Percentiles rank a stretch among this genome's conserved stretches.
Conservation (phyloP, 2,888 invertebrate genomes). For the Agrypnus murinus region DNA sequence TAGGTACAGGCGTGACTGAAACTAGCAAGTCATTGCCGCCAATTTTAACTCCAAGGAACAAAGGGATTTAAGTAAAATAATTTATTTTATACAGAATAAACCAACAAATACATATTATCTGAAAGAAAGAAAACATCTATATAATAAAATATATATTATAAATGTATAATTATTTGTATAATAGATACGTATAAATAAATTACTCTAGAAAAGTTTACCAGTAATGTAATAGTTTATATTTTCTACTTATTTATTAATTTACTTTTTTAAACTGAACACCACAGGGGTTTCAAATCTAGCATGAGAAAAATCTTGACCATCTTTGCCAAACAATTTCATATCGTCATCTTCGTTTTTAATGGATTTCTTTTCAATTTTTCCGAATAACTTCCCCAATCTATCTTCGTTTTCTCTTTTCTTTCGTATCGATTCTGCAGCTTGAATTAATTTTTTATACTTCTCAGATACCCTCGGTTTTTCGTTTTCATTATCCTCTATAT, state of each 20-base stretch:
- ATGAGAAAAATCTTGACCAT: conserved; percentile 44
- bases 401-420: conserved; percentile 62
- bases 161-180: conserved; percentile 21
- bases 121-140: conserved; percentile 1
- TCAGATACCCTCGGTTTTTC: conserved; percentile 50
- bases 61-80: conserved; percentile 16
- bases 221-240: conserved; percentile 1
- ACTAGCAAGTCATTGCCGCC: conserved; percentile 55
- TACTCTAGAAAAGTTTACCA: background rate
- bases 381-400: conserved; percentile 62
- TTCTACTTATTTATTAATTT: too few relatives aligned
- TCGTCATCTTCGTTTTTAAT: conserved; percentile 35
- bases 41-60: conserved; percentile 39
- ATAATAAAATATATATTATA: conserved; percentile 23
- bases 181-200: background rate
- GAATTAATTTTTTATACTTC: conserved; percentile 62
- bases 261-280: conserved; percentile 59
- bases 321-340: conserved; percentile 18
- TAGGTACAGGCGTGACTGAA: conserved; percentile 53
- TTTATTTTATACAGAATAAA: conserved; percentile 9
- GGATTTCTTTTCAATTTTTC: conserved; percentile 36
- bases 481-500: background rate
- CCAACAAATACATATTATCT: background rate
- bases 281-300: conserved; percentile 62
- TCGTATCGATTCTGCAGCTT: conserved; percentile 60